phyloP scores from a whole-genome alignment of 2,888 invertebrate genomes.

The Leptopilina syphax region DNA sequence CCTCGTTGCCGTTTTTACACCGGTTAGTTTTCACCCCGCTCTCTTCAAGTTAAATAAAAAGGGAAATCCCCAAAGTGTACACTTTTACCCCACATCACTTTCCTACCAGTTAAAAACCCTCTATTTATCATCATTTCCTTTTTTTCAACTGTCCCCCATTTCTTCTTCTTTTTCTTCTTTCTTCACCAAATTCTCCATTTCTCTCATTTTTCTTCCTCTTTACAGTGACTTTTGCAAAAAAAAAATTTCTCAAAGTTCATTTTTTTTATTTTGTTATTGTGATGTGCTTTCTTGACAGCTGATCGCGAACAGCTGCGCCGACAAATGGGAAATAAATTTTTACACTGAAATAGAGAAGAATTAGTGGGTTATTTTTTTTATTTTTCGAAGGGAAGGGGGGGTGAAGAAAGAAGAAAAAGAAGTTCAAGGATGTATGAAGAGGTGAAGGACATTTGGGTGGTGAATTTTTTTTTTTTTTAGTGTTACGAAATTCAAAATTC shows the following conservation, averaged over 20 bases:
- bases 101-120: background rate
- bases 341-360: background rate
- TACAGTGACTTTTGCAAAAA: background rate
- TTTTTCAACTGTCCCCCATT: too few species aligned
- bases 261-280: background rate
- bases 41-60: background rate
- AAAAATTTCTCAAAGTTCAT: background rate
- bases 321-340: background rate
- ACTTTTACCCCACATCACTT: background rate
- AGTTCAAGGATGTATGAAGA: background rate
- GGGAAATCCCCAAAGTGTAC: background rate
- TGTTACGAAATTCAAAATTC: background rate
- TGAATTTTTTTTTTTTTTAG: background rate
- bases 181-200: too few species aligned
- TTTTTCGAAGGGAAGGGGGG: background rate
- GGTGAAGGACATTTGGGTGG: slow-evolving; percentile 10
- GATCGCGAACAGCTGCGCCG: background rate
- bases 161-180: too few species aligned
- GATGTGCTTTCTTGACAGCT: slow-evolving; percentile 20
- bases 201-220: too few species aligned
- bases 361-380: background rate
- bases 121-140: too few species aligned
- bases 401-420: background rate
- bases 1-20: background rate
- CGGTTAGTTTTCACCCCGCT: background rate